Base-by-base conservation (phyloP, 2,888 invertebrate genomes). In the Pristionchus arcanus region DNA sequence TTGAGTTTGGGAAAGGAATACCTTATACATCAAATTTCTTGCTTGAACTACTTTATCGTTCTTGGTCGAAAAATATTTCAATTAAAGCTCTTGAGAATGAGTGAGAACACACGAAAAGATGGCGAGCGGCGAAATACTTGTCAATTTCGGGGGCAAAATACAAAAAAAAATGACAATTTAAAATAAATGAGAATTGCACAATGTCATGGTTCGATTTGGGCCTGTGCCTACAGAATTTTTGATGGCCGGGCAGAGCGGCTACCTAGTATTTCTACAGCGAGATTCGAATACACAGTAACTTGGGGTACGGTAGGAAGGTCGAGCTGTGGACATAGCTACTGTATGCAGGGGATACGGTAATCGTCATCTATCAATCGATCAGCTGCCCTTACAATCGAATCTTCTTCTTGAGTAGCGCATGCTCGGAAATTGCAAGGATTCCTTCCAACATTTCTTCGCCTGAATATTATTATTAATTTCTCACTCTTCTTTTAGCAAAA, bases 391-490 rank as follows among this genome's bases (percentile, higher is more conserved):
- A 74, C 21, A 34, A 34, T 81, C 49, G n/a, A 13, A 77, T 77
- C 42, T 53, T 49, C 66, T 68, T 87, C 87, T 87, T 87, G 28
- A 28, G 3, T 19, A 59, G 25, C 5, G 92, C 92, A 74, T 93
- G 92, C 16, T 92, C 93, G 15, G 92, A 92, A 4, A 93, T 90
- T 0, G 92, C 93, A 15, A 91, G 89, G 15, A 93, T 53, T 53
- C 92, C 92, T 16, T 93, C 92, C 63, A 93, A 81, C 92, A 93
- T 93, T 90, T 93, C 93, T n/a, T 93, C 92, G 0, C 93, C 93
- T 93, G 85, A 66, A 90, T 91, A n/a, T n/a, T n/a, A n/a, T n/a
- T n/a, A n/a, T n/a, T n/a, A n/a, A n/a, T n/a, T n/a, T n/a, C n/a
- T n/a, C n/a, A n/a, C n/a, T n/a, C n/a, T n/a, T n/a, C n/a, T n/a